Percentiles rank a stretch among this genome's conserved stretches.
phyloP scores from a whole-genome alignment of 1,140 invertebrate genomes.

The Euschistus heros region DNA sequence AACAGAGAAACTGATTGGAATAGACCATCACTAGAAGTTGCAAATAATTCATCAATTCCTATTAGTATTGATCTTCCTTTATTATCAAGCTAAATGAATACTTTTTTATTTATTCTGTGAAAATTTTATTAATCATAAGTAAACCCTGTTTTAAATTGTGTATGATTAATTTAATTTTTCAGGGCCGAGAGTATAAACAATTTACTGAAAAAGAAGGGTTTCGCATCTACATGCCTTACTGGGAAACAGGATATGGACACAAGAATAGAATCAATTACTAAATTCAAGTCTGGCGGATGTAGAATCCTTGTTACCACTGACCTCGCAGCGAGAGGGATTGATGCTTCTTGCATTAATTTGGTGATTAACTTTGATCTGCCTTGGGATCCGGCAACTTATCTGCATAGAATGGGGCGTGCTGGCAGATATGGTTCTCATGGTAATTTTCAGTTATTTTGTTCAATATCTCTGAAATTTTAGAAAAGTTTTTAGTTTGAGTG shows the following conservation, averaged over 20 bases:
- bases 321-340: constrained; percentile 76
- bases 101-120: too few species aligned
- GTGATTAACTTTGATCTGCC: constrained; percentile 89
- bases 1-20: too few species aligned
- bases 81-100: too few species aligned
- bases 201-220: constrained; percentile 54
- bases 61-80: too few species aligned
- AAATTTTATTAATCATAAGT: not conserved
- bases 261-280: constrained; percentile 15
- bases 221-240: constrained; percentile 20
- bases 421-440: constrained; percentile 78
- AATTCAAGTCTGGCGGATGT: constrained; percentile 37
- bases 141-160: not conserved
- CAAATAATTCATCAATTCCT: too few species aligned
- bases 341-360: constrained; percentile 83
- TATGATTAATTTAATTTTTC: constrained; percentile 7
- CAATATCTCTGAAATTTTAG: too few species aligned
- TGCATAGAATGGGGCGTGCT: constrained; percentile 90
- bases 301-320: constrained; percentile 86
- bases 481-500: too few species aligned
- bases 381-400: constrained; percentile 70
- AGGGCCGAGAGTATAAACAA: constrained; percentile 61
- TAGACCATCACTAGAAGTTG: too few species aligned
- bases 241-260: constrained; percentile 23
- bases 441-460: constrained; percentile 24